phyloP scores from a whole-genome alignment of 2,888 invertebrate genomes.

The Artemia sinica region DNA sequence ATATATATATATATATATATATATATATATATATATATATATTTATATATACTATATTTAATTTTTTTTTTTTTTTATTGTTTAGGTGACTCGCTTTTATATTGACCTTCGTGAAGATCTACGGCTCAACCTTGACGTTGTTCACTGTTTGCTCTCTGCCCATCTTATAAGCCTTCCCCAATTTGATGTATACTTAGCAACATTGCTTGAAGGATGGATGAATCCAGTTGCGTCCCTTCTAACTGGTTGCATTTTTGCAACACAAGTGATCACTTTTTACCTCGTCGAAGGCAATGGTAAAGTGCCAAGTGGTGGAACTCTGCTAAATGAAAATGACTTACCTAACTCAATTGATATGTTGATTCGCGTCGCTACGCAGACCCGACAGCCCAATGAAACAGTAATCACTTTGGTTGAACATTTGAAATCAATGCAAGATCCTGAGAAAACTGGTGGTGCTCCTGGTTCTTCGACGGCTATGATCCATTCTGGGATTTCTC shows the following conservation, averaged over 20 bases:
- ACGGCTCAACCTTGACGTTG: constrained; percentile 74
- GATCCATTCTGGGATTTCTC: constrained; percentile 78
- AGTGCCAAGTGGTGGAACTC: constrained; percentile 36
- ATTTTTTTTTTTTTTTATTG: constrained; percentile 13
- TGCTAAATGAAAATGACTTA: constrained; percentile 64
- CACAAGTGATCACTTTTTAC: constrained; percentile 73
- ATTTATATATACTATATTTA: constrained; percentile 12
- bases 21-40: no score
- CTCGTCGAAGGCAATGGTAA: constrained; percentile 56
- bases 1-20: no score
- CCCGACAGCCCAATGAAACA: constrained; percentile 29
- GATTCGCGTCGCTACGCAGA: constrained; percentile 51
- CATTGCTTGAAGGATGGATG: constrained; percentile 52
- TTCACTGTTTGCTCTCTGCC: constrained; percentile 67
- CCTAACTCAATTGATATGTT: constrained; percentile 70
- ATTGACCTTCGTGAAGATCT: constrained; percentile 75
- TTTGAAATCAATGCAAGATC: constrained; percentile 54
- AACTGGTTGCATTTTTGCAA: constrained; percentile 69
- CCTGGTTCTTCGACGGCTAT: constrained; percentile 68
- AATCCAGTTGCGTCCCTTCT: constrained; percentile 38
- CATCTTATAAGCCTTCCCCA: constrained; percentile 64
- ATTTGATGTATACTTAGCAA: constrained; percentile 60
- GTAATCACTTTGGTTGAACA: constrained; percentile 62
- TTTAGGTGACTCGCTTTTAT: constrained; percentile 33
- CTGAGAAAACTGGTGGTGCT: constrained; percentile 58